Conservation (phyloP, 2,888 invertebrate genomes). For the Drosophila nr. fundita region DNA sequence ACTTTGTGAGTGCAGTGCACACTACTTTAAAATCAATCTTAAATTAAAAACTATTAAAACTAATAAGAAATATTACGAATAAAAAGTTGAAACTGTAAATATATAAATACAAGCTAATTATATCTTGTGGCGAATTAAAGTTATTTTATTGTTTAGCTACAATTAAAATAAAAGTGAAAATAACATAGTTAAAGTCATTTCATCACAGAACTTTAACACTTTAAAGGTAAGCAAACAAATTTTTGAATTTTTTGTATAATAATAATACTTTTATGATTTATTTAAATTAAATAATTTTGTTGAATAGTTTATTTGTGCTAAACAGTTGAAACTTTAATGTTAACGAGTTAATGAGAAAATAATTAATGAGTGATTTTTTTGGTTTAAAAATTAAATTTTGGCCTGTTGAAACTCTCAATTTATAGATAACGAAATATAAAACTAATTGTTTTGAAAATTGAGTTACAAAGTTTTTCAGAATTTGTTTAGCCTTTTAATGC, state of each 20-base stretch:
- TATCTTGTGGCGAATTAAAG: not conserved
- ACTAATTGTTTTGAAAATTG: not conserved
- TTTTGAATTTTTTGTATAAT: too few species aligned
- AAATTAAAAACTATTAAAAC: not conserved
- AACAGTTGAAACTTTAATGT: not conserved
- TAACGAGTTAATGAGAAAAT: not conserved
- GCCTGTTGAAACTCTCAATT: not conserved
- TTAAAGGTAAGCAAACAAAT: not conserved
- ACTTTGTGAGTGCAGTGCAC: constrained; percentile 32
- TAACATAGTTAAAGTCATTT: not conserved
- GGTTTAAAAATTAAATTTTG: not conserved
- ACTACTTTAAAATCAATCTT: constrained; percentile 2
- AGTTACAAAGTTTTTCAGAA: not conserved
- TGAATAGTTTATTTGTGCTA: not conserved
- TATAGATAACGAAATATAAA: not conserved
- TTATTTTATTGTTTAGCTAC: not conserved
- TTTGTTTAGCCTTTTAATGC: not conserved
- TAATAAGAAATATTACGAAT: not conserved
- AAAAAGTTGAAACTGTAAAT: not conserved
- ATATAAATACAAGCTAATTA: not conserved
- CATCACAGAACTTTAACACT: not conserved
- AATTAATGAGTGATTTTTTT: not conserved
- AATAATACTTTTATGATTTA: not conserved
- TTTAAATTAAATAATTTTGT: not conserved
- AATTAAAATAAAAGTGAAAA: not conserved